phyloP scores from a whole-genome alignment of 1,140 invertebrate genomes.

The Magallana angulata region DNA sequence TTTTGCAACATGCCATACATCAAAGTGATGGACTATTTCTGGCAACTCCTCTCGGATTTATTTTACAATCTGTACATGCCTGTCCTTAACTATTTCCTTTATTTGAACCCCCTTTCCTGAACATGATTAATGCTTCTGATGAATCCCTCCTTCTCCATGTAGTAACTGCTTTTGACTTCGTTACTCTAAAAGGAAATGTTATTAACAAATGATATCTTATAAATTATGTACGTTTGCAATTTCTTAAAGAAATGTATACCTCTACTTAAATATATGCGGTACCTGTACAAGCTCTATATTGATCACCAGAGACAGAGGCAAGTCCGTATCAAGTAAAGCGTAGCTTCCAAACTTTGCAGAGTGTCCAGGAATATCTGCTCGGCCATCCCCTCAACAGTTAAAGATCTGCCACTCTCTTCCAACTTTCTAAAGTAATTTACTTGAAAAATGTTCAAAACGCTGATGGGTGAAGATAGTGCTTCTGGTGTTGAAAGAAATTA shows the following conservation, averaged over 20 bases:
- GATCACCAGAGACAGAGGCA: slow-evolving; percentile 33
- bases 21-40: no score
- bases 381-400: slow-evolving; percentile 58
- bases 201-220: background rate
- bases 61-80: slow-evolving; percentile 54
- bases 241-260: no score
- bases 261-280: background rate
- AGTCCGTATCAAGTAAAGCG: slow-evolving; percentile 47
- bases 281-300: slow-evolving; percentile 58
- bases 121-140: slow-evolving; percentile 22
- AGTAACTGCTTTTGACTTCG: slow-evolving; percentile 54
- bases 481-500: slow-evolving; percentile 54
- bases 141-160: slow-evolving; percentile 59
- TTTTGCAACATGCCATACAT: slow-evolving; percentile 67
- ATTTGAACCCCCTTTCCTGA: slow-evolving; percentile 36
- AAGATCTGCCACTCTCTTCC: background rate
- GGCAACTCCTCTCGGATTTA: slow-evolving; percentile 56
- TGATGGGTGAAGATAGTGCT: slow-evolving; percentile 37
- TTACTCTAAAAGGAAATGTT: slow-evolving; percentile 52
- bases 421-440: background rate
- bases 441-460: slow-evolving; percentile 49
- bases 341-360: slow-evolving; percentile 61
- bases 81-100: slow-evolving; percentile 48
- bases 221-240: no score
- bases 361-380: slow-evolving; percentile 58